A percentile compares a stretch with the other conserved stretches of the same genome.
These are phyloP conservation scores for Stictocephala bisonia DNA, from an alignment of 2,888 invertebrate species.

Conservation along the genomic window DNA sequence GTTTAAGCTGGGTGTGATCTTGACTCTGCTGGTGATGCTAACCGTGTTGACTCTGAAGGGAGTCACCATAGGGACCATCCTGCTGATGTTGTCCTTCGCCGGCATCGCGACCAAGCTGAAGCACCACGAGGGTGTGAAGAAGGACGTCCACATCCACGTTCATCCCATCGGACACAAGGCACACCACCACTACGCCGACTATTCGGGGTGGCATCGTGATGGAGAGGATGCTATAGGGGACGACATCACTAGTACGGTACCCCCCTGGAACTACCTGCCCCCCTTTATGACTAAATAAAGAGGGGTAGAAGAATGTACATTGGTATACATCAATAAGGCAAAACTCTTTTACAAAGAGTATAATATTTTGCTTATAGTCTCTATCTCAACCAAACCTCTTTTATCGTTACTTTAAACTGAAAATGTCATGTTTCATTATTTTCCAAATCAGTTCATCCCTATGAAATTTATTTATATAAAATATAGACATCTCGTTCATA, in stretches of 20 bases:
- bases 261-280: constrained; percentile 25
- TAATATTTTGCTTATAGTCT: too few species aligned
- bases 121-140: constrained; percentile 17
- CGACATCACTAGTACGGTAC: constrained; percentile 1
- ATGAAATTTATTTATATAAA: too few species aligned
- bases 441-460: too few species aligned
- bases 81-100: constrained; percentile 53
- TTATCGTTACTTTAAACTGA: too few species aligned
- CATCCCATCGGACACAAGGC: constrained; percentile 46
- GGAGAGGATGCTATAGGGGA: neutral
- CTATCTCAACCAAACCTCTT: too few species aligned
- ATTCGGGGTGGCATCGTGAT: constrained; percentile 11
- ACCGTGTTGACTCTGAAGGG: constrained; percentile 80
- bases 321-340: too few species aligned
- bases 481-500: too few species aligned
- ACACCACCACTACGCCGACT: constrained; percentile 36
- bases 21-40: constrained; percentile 76
- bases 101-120: constrained; percentile 54
- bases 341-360: too few species aligned
- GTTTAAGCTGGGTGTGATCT: constrained; percentile 81
- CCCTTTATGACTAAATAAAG: constrained; percentile 31
- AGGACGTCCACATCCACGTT: constrained; percentile 56
- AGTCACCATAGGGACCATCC: constrained; percentile 74
- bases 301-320: too few species aligned
- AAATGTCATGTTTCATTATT: too few species aligned